Conservation (phyloP, 1,140 invertebrate species). For the Ostrea denselamellosa region DNA sequence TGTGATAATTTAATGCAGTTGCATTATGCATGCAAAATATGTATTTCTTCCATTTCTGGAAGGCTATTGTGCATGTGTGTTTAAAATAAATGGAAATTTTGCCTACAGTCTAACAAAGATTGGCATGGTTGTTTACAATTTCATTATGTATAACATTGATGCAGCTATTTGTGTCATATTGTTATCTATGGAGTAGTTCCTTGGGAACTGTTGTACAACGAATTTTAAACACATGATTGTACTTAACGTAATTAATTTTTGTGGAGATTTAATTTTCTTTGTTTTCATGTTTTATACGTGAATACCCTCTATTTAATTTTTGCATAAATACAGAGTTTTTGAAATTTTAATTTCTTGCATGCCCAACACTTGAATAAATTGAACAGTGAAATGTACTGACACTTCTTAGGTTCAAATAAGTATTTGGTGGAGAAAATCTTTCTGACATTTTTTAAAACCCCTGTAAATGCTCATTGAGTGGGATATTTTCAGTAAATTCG, state of each 20-base stretch:
- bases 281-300: too few relatives aligned
- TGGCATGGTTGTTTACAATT: not conserved
- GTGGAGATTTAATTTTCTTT: too few relatives aligned
- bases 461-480: too few relatives aligned
- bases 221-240: not conserved
- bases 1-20: not conserved
- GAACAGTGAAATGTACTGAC: too few relatives aligned
- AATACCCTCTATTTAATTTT: too few relatives aligned
- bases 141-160: constrained; percentile 4
- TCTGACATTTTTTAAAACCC: too few relatives aligned
- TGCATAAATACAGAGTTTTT: too few relatives aligned
- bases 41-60: not conserved
- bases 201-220: not conserved
- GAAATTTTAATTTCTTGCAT: too few relatives aligned
- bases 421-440: too few relatives aligned
- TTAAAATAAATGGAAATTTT: not conserved
- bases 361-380: too few relatives aligned
- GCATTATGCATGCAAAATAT: not conserved
- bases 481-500: too few relatives aligned
- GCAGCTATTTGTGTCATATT: constrained; percentile 5
- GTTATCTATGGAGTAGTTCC: not conserved
- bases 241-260: not conserved
- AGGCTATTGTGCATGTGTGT: not conserved
- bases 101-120: not conserved
- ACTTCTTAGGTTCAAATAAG: too few relatives aligned